Evolutionary conservation across 2,113 vertebrate species (phyloP).

Genomic region (Echinops telfairi): DNA sequence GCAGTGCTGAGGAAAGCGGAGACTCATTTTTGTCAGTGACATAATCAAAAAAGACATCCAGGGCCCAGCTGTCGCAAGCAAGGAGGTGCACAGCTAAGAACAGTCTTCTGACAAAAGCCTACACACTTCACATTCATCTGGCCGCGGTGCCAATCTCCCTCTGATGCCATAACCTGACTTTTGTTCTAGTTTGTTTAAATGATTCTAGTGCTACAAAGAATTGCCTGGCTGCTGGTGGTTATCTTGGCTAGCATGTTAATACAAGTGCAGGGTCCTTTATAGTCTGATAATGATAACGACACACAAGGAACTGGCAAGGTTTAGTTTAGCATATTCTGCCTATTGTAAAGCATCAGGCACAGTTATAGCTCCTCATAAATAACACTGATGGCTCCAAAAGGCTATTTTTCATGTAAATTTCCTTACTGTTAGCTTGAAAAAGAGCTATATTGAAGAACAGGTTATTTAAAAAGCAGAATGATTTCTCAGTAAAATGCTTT

Average conservation of each 20-base stretch:
- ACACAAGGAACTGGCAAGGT: conserved; percentile 61
- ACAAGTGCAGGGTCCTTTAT: conserved; percentile 50
- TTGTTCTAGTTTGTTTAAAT: conserved; percentile 58
- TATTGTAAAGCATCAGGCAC: conserved; percentile 57
- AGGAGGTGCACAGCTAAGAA: conserved; percentile 72
- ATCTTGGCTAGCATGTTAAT: conserved; percentile 46
- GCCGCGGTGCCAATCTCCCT: conserved; percentile 62
- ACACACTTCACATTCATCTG: conserved; percentile 73
- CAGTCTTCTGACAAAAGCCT: conserved; percentile 65
- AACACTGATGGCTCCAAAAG: conserved; percentile 59
- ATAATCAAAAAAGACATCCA: conserved; percentile 66
- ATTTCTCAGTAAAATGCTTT: conserved; percentile 71
- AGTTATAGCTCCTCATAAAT: conserved; percentile 69
- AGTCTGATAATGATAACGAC: conserved; percentile 75
- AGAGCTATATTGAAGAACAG: conserved; percentile 50
- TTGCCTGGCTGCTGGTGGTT: conserved; percentile 59
- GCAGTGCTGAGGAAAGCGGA: conserved; percentile 65
- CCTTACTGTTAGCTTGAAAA: conserved; percentile 60
- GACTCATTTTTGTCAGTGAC: conserved; percentile 58
- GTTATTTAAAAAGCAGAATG: conserved; percentile 74
- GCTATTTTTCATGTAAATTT: conserved; percentile 70
- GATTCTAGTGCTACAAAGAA: conserved; percentile 13
- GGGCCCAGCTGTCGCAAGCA: conserved; percentile 74
- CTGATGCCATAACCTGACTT: conserved; percentile 74
- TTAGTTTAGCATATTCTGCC: conserved; percentile 68